Base-by-base conservation (phyloP, 1,140 invertebrate species). In the Scaptomyza montana region DNA sequence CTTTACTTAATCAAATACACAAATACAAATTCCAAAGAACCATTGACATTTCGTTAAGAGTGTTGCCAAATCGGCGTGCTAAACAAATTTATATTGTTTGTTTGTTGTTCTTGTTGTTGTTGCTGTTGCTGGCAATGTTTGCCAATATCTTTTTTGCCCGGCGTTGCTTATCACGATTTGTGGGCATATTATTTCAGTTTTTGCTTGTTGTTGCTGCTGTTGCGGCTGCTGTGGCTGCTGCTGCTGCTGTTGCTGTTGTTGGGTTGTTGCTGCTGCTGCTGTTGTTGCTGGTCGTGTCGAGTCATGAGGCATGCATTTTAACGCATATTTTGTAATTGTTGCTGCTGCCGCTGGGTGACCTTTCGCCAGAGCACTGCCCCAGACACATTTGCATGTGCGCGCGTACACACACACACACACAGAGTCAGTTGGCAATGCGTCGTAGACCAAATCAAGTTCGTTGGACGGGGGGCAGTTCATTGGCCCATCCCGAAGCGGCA, bases 271-370 rank as follows among this genome's bases (percentile, higher is more conserved):
- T 39, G 57, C 54, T 45, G 51, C 21, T 12, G 54, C 7, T 68
- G 74, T 49, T 74, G 60, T 30, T 65, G 61, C 46, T 50, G 65
- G 75, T 80, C 80, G 82, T 86, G 78, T 86, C 81, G 81, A 86
- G 84, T 86, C 82, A 72, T 79, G 78, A 75, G 78, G 82, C 80
- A 82, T 86, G 82, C 82, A 86, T 86, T 86, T 86, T 86, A 86
- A 86, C 82, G 82, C 82, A 87, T 87, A 89, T 89, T 87, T 87
- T 87, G 84, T 89, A 87, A 87, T 87, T 87, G 84, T 84, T 89
- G 84, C 63, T 64, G 54, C 60, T 57, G 51, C 66, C 46, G 60
- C 51, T 81, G 57, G 50, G 51, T 87, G 82, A 87, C 82, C 82
- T 87, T 87, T 87, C 73, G 66, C 78, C 84, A 56, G 69, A 76